Conservation (phyloP, 2,113 vertebrate genomes). For the Drymodes brunneopygia region DNA sequence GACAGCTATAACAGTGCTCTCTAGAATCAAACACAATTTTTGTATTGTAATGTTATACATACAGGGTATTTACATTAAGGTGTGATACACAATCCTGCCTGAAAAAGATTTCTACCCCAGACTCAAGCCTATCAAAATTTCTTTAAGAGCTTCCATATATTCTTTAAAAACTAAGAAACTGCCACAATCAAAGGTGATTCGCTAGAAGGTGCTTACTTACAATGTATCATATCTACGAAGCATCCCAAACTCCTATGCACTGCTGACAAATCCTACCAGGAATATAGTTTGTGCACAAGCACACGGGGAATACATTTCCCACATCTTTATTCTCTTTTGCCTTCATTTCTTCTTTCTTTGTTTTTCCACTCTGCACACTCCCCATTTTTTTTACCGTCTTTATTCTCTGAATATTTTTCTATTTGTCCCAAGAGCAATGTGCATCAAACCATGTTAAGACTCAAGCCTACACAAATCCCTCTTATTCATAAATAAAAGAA, state of each 20-base stretch:
- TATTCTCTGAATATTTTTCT: background rate
- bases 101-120: background rate
- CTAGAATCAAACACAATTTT: background rate
- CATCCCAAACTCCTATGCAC: background rate
- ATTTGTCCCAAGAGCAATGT: background rate
- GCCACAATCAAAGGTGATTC: background rate
- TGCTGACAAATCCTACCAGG: background rate
- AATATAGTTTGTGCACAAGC: background rate
- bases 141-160: background rate
- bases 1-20: background rate
- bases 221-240: background rate
- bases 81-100: background rate
- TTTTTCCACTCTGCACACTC: background rate
- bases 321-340: background rate
- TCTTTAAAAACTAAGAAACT: background rate
- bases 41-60: background rate
- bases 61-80: background rate
- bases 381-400: background rate
- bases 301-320: background rate
- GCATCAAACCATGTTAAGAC: background rate
- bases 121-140: background rate
- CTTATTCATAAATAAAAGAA: background rate
- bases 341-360: background rate
- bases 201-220: background rate
- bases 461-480: background rate